These are phyloP conservation scores for Oophaga pumilio DNA, from an alignment of 2,113 vertebrate genomes.

Conservation along the genomic window DNA sequence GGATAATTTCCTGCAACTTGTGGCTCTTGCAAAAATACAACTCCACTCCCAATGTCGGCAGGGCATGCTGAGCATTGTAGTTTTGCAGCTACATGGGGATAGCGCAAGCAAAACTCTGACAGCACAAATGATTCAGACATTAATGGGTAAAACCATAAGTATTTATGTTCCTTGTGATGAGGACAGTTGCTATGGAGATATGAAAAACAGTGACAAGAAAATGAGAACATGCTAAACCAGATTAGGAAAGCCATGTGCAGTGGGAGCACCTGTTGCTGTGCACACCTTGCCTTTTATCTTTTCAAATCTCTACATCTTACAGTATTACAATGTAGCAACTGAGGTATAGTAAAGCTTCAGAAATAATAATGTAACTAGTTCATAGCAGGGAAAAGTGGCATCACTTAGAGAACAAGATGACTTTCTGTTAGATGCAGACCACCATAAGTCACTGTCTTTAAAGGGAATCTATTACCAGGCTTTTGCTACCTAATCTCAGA, in stretches of 20 bases:
- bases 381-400: too few species aligned
- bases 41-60: not conserved
- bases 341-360: too few species aligned
- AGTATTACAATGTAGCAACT: too few species aligned
- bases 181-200: conserved; percentile 19
- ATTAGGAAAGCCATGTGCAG: not conserved
- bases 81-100: not conserved
- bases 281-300: not conserved
- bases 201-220: conserved; percentile 18
- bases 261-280: not conserved
- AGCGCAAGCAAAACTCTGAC: not conserved
- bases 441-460: too few species aligned
- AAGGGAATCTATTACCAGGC: too few species aligned
- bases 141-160: conserved; percentile 13
- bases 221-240: not conserved
- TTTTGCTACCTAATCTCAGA: too few species aligned
- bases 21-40: not conserved
- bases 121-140: not conserved
- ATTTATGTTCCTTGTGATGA: conserved; percentile 31
- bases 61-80: not conserved
- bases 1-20: not conserved
- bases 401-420: too few species aligned
- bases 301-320: too few species aligned
- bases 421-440: too few species aligned
- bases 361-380: too few species aligned